Conservation (phyloP, 1,140 invertebrate genomes). For the Diorhabda elongata region DNA sequence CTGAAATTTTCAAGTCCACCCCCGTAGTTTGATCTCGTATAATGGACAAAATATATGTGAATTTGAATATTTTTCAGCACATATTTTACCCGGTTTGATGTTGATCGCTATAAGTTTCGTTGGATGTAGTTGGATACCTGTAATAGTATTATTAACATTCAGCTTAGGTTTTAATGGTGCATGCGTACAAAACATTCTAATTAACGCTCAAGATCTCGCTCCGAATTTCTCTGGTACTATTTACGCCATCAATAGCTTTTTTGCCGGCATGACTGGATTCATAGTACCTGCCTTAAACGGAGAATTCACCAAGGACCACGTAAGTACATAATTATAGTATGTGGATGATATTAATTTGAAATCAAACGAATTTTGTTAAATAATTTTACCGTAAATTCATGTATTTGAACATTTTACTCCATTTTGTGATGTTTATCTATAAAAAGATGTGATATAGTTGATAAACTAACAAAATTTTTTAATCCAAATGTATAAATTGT, state of each 20-base stretch:
- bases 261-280: conserved; percentile 68
- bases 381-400: too few relatives aligned
- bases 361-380: background rate
- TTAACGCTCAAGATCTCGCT: conserved; percentile 79
- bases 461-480: too few relatives aligned
- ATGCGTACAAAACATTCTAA: conserved; percentile 73
- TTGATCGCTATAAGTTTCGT: conserved; percentile 61
- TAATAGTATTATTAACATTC: conserved; percentile 63
- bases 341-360: conserved; percentile 10
- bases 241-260: conserved; percentile 68
- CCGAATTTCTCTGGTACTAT: conserved; percentile 74
- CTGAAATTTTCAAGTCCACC: too few relatives aligned
- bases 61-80: conserved; percentile 51
- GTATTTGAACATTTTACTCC: too few relatives aligned
- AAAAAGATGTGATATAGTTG: too few relatives aligned
- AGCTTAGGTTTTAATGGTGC: conserved; percentile 82
- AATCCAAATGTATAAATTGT: too few relatives aligned
- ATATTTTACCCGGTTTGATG: conserved; percentile 63
- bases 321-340: background rate
- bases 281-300: conserved; percentile 64
- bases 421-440: too few relatives aligned
- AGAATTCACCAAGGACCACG: conserved; percentile 49
- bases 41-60: too few relatives aligned
- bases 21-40: too few relatives aligned
- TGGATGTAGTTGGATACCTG: conserved; percentile 59